Base-by-base conservation (phyloP, 1,140 invertebrate species). In the Zaprionus inermis region DNA sequence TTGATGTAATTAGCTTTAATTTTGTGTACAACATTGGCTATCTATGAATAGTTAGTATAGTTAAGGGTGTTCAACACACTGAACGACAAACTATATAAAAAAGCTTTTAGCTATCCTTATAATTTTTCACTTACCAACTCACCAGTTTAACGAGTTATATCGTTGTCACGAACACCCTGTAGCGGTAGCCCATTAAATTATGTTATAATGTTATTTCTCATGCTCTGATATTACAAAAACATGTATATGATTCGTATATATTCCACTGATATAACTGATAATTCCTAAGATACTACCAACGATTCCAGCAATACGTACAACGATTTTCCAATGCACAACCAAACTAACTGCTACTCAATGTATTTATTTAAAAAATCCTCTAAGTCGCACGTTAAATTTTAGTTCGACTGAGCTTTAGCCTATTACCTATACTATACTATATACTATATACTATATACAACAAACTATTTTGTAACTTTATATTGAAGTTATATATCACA, bases 271-370 rank as follows among this genome's bases (percentile, higher is more conserved):
- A 64, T 60, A 78, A 69, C 76, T 83, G 64, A 84, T 84, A 81
- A 81, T 72, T 81, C 70, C 67, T 85, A 84, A 85, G 81, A 73
- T 44, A 44, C 72, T 59, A 81, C 81, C 81, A 85, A 83, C 77
- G 49, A 84, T 84, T 84, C 81, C 81, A 77, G 71, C 54, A 70
- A 74, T 69, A 77, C 78, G 81, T 84, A 84, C 81, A 80, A 85
- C 81, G 65, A 81, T 78, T 78, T 51, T 78, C 51, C 59, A 51
- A 55, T 73, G 65, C 71, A 69, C 56, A 56, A 56, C n/a, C 65
- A 73, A 41, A 58, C 58, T 30, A 57, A 67, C 30, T 60, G 55
- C 30, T 54, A 72, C 70, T 67, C 46, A 44, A 58, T 20, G 55
- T 81, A 81, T 79, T 79, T 72, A 84, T 76, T 44, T 44, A 9